Conservation (phyloP, 2,113 vertebrate genomes). For the Galbula dea region DNA sequence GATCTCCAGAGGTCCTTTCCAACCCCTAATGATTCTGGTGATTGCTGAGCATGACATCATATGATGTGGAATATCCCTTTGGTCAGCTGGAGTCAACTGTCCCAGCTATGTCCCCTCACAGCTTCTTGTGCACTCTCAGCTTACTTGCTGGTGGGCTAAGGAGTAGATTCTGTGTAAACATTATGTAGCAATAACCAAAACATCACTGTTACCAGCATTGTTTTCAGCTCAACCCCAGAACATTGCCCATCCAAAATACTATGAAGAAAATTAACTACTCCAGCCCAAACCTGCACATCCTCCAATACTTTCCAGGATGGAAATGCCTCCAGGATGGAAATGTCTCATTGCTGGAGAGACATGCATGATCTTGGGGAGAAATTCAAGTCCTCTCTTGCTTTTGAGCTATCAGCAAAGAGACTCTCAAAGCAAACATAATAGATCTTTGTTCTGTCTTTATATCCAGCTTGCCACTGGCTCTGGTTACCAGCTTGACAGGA, state of each 20-base stretch:
- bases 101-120: not conserved
- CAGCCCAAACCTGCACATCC: not conserved
- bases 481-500: not conserved
- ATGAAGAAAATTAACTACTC: not conserved
- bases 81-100: not conserved
- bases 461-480: not conserved
- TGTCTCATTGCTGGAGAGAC: not conserved
- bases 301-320: not conserved
- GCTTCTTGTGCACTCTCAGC: not conserved
- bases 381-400: not conserved
- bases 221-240: not conserved
- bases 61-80: not conserved
- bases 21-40: too few species aligned
- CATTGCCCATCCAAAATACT: fast-evolving
- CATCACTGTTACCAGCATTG: not conserved
- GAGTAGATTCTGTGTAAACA: not conserved
- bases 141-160: not conserved
- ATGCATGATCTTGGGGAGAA: not conserved
- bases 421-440: not conserved
- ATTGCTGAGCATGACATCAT: not conserved
- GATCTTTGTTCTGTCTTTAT: not conserved
- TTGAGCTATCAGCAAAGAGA: not conserved
- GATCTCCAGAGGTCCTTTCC: too few species aligned
- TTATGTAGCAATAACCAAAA: not conserved
- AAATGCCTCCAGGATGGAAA: not conserved